phyloP scores from a whole-genome alignment of 2,113 vertebrate species.

The Oryzias curvinotus region DNA sequence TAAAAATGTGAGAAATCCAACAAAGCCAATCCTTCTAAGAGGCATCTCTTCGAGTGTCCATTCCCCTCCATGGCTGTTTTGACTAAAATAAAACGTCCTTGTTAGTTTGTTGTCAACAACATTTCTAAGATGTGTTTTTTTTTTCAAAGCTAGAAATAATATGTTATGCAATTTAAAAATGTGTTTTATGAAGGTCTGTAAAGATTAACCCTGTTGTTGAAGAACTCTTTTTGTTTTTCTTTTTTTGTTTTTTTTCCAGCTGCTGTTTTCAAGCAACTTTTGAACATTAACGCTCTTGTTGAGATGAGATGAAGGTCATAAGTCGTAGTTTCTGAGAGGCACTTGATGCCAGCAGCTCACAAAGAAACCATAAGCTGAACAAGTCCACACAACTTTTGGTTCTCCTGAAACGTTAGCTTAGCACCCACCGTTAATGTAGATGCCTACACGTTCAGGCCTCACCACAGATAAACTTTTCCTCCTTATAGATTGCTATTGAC shows the following conservation, averaged over 20 bases:
- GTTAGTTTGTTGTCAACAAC: too few relatives aligned
- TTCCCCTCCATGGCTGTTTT: too few relatives aligned
- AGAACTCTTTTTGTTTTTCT: neutral
- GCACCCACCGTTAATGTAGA: neutral
- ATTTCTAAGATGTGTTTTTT: neutral
- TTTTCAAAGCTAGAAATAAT: too few relatives aligned
- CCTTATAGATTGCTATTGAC: conserved; percentile 68
- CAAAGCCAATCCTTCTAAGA: neutral
- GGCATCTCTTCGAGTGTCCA: too few relatives aligned
- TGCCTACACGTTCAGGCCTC: conserved; percentile 13
- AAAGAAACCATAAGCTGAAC: neutral
- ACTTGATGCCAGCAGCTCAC: conserved; percentile 8
- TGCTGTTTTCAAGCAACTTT: neutral
- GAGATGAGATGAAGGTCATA: conserved; percentile 4
- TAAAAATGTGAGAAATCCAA: neutral
- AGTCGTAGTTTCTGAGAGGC: neutral
- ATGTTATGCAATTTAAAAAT: too few relatives aligned
- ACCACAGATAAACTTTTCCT: conserved; percentile 48
- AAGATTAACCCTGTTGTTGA: neutral
- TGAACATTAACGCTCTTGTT: conserved; percentile 6
- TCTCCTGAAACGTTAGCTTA: too few relatives aligned
- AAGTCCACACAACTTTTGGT: too few relatives aligned
- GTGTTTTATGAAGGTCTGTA: too few relatives aligned
- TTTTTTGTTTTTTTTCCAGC: neutral
- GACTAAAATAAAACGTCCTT: too few relatives aligned